Evolutionary conservation across 2,888 invertebrate genomes (phyloP).

Genomic region (Spilarctia lutea): DNA sequence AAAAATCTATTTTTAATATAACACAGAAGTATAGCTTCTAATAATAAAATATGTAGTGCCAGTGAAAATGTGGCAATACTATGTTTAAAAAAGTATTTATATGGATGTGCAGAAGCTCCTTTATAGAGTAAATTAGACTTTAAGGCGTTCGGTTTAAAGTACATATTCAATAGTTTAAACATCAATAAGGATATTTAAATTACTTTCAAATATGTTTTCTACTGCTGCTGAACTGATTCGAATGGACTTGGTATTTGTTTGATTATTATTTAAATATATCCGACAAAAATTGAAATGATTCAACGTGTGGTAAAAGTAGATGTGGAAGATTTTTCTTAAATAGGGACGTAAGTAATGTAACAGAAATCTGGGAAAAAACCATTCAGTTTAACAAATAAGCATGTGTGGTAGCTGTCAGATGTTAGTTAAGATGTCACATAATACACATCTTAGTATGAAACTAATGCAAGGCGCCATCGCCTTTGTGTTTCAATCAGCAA

Average conservation of each 20-base stretch:
- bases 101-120: constrained; percentile 49
- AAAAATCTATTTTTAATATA: constrained; percentile 80
- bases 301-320: background rate
- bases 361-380: background rate
- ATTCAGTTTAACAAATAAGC: background rate
- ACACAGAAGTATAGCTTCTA: constrained; percentile 69
- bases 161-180: constrained; percentile 49
- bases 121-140: constrained; percentile 57
- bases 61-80: constrained; percentile 72
- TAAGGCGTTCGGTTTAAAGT: constrained; percentile 71
- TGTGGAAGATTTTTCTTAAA: too few relatives aligned
- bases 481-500: background rate
- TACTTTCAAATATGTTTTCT: background rate
- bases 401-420: background rate
- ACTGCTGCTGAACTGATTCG: background rate
- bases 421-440: background rate
- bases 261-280: background rate
- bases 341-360: background rate
- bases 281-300: background rate
- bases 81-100: constrained; percentile 65
- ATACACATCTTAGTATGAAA: background rate
- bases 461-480: background rate
- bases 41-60: constrained; percentile 62
- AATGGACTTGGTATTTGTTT: background rate
- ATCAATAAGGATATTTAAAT: background rate